Evolutionary conservation across 2,888 invertebrate genomes (phyloP), one percentile per base, ranked within the genome.

Genomic region (Acleris holmiana): DNA sequence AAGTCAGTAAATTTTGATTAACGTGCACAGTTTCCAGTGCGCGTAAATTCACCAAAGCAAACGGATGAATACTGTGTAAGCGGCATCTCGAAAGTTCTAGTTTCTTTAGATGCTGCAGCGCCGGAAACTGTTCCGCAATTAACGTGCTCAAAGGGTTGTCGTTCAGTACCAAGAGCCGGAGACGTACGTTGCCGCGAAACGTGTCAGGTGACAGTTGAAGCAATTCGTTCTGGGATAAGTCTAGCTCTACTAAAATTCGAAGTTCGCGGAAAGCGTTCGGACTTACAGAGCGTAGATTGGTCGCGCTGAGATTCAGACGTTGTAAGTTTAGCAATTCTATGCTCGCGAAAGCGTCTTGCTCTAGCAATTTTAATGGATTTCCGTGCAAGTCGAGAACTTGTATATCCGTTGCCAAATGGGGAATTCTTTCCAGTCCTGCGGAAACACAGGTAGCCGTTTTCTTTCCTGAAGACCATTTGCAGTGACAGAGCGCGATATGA

Each of bases 401-500:
- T 91, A 94, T 90, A 18, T 93, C 93, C 63, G 90, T 73, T 17
- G 88, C 87, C 69, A 93, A 77, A 69, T 82, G 79, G 46, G 98
- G 98, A 40, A 98, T 93, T 58, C 94, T 93, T 59, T 94, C 95
- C 68, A 97, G 93, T 19, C 96, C 95, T 44, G 96, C 95, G 68
- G 96, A 94, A 66, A 95, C 94, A 85, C 98, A 98, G 53, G 97
- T 93, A 10, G 97, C 98, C 3, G 97, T 97, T 85, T 97, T 97
- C 86, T 98, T 98, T 60, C 98, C 98, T 51, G 96, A 96, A 4
- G 96, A 96, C 98, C 98, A 98, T 89, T 97, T 98, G 94, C 98
- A 98, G 75, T 95, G 95, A 84, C 98, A 98, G 75, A 96, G 95
- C 71, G 82, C 71, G 59, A 91, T 86, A 60, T 94, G 93, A 70